These are phyloP conservation scores for Cyclargus thomasi DNA, from an alignment of 1,140 invertebrate genomes.

Conservation along the genomic window DNA sequence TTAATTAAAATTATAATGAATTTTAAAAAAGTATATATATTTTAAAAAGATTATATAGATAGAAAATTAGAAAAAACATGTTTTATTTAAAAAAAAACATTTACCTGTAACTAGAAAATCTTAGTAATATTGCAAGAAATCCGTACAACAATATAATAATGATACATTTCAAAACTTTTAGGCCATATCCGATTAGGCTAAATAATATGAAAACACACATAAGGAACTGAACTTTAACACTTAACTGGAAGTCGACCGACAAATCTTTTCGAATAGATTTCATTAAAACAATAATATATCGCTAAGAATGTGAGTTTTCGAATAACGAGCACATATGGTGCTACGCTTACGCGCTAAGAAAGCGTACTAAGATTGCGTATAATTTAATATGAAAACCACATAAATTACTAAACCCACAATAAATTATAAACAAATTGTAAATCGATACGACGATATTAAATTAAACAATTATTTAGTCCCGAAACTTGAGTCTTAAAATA, in stretches of 20 bases:
- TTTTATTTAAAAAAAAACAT: no score
- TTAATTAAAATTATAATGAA: no score
- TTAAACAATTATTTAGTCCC: constrained; percentile 18
- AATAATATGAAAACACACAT: background rate
- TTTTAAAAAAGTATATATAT: no score
- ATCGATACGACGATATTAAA: constrained; percentile 20
- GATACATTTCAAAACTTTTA: background rate
- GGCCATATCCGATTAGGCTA: background rate
- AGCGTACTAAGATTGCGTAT: background rate
- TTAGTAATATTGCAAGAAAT: no score
- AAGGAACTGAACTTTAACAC: background rate
- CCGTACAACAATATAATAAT: no score
- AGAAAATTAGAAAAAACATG: no score
- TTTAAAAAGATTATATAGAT: no score
- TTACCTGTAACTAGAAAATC: no score
- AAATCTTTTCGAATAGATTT: background rate
- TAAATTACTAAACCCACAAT: constrained; percentile 17
- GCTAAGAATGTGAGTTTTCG: background rate
- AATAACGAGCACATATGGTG: constrained; percentile 7
- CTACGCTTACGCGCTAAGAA: constrained; percentile 2
- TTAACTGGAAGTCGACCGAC: background rate
- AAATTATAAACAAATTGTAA: constrained; percentile 16
- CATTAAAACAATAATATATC: background rate
- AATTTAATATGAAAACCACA: constrained; percentile 19
- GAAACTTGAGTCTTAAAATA: constrained; percentile 22